A percentile compares a stretch with the other conserved stretches of the same genome.
These are phyloP conservation scores for Callorhinus ursinus DNA, from an alignment of 2,113 vertebrate species.

Conservation along the genomic window DNA sequence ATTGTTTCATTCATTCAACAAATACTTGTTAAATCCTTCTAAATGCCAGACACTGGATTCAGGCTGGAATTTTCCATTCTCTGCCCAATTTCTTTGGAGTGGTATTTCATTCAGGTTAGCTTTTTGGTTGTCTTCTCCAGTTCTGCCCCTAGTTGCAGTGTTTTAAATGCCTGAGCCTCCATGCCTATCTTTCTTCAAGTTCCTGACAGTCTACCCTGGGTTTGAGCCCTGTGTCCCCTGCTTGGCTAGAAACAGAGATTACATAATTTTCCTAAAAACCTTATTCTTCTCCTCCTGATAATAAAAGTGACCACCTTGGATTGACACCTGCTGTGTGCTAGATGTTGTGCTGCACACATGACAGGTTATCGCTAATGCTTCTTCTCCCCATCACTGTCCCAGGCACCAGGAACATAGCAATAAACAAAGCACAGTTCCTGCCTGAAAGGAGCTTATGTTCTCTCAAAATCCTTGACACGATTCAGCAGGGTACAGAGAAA, in stretches of 20 bases:
- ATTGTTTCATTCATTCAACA: background rate
- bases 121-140: conserved; percentile 18
- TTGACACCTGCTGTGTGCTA: background rate
- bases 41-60: background rate
- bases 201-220: background rate
- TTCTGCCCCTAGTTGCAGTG: background rate
- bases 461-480: background rate
- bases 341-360: background rate
- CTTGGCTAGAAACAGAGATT: background rate
- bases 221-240: background rate
- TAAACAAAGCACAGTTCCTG: background rate
- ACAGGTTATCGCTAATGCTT: conserved; percentile 1
- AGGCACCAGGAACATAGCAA: background rate
- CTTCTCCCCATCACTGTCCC: background rate
- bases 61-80: conserved; percentile 5
- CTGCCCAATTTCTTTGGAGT: background rate
- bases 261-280: conserved; percentile 15
- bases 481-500: background rate
- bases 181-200: conserved; percentile 13
- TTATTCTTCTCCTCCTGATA: conserved; percentile 6
- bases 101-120: background rate
- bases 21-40: conserved; percentile 9
- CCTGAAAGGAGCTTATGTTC: background rate
- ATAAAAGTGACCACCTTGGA: background rate
- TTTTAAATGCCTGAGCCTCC: background rate